Base-by-base conservation (phyloP, 2,888 invertebrate species). In the Selenia dentaria region DNA sequence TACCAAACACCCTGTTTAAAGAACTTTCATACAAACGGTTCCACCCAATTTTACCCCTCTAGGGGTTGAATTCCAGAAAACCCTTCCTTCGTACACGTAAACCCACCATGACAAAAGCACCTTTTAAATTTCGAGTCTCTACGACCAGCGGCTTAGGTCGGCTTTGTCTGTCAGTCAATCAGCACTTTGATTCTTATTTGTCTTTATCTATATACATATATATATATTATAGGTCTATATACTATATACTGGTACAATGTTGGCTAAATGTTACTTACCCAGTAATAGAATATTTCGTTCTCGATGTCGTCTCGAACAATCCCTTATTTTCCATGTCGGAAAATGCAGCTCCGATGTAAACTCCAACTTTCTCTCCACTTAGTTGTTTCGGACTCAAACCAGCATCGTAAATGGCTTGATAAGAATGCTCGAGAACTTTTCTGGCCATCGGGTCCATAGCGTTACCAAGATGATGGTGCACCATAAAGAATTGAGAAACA, bases 381-480 rank as follows among this genome's bases (percentile, higher is more conserved):
- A 82, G 60, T 3, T 73, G 86, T 14, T 85, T 79, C 0, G 96
- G 96, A 70, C 93, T 93, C 47, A 57, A 62, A 57, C 92, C 92
- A 31, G 95, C 93, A 84, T 96, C 96, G 39, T 94, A 91, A 29
- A 95, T 92, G 22, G 94, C 94, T 70, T 95, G 95, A 64, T 93
- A 94, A 0, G 94, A 88, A 2, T 93, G 92, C 71, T 95, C 96
- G 39, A 96, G 84, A 13, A 96, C 71, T 53, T 95, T 91, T 35
- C 95, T 86, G 0, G 93, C 92, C 87, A 94, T 94, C 0, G 75
- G 50, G 18, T 83, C 84, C 74, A 78, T 80, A 12, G 36, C 51
- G 22, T 54, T 49, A 0, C 91, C 92, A 49, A 95, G 93, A 34
- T 93, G 92, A 48, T 91, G 92, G 65, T 94, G 93, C 3, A 95